Evolutionary conservation across 2,113 vertebrate genomes (phyloP), one percentile per base, ranked within the genome.

Genomic region (Lycaon pictus): DNA sequence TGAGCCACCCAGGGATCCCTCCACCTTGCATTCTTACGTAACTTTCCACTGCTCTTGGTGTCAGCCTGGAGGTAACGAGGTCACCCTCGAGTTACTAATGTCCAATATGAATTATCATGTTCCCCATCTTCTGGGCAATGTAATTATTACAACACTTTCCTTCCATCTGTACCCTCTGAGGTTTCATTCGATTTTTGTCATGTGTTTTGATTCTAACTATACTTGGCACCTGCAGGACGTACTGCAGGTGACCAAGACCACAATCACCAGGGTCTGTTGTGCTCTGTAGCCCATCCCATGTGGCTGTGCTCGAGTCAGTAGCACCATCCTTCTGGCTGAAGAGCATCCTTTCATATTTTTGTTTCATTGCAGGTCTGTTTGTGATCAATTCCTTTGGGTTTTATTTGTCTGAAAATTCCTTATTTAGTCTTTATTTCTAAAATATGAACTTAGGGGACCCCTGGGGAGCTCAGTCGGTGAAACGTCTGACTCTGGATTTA

Each of bases 261-360:
- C 17, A 43, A 62, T 23, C 83, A 12, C 25, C 29, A 23, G 25
- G 43, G 17, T 9, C 32, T 35, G 32, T 11, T 27, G 3, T 7
- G 35, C 58, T 7, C 58, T 11, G 4, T 43, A 43, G 43, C 6
- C 16, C 2, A 2, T 15, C 63, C 4, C 83, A 25, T 11, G 29
- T 8, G 0, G 13, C 7, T 7, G 12, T 4, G 43, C 25, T 23
- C 4, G 35, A 10, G 5, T 27, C 35, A 23, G 35, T 0, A 11
- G 16, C 19, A 3, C 4, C 19, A 17, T 51, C 43, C 74, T 77
- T 37, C 12, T 25, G n/a, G 55, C 3, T 25, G 12, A 37, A 25
- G 32, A 22, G 17, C 22, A 2, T 3, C 35, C 58, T 19, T 29
- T 22, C 11, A 27, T 25, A 9, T 87, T 8, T 19, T 1, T 20